Evolutionary conservation across 2,797 vertebrate genomes (phyloP).

Genomic region (Odontamblyopus lacepedii): DNA sequence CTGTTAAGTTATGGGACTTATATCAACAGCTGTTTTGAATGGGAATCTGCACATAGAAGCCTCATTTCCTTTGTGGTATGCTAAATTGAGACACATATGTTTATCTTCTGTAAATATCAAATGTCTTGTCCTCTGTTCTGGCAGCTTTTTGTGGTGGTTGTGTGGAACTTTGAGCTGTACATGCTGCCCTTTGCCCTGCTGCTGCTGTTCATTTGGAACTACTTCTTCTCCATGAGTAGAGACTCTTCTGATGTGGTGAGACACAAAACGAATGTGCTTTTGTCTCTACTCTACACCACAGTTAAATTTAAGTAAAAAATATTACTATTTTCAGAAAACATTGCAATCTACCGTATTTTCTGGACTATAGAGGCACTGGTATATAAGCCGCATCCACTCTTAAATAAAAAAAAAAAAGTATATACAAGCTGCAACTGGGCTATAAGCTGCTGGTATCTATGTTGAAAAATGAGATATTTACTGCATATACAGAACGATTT

Average conservation of each 20-base stretch:
- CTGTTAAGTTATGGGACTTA: conserved; percentile 83
- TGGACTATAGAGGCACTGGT: too few relatives aligned
- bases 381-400: too few relatives aligned
- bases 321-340: too few relatives aligned
- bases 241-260: conserved; percentile 84
- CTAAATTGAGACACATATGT: not conserved
- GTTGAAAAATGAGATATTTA: too few relatives aligned
- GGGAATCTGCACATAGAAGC: conserved; percentile 90
- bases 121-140: not conserved
- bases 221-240: conserved; percentile 81
- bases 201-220: conserved; percentile 89
- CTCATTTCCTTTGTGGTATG: conserved; percentile 88
- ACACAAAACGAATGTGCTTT: not conserved
- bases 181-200: conserved; percentile 88
- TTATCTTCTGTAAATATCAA: not conserved
- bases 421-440: too few relatives aligned
- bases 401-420: too few relatives aligned
- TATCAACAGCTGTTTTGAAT: conserved; percentile 92
- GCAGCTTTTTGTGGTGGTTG: conserved; percentile 89
- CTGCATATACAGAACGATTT: too few relatives aligned
- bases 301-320: too few relatives aligned
- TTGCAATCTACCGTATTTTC: too few relatives aligned
- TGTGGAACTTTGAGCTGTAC: conserved; percentile 96
- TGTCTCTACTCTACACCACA: too few relatives aligned
- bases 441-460: too few relatives aligned